phyloP scores from a whole-genome alignment of 2,113 vertebrate genomes.

The Corynorhinus townsendii region DNA sequence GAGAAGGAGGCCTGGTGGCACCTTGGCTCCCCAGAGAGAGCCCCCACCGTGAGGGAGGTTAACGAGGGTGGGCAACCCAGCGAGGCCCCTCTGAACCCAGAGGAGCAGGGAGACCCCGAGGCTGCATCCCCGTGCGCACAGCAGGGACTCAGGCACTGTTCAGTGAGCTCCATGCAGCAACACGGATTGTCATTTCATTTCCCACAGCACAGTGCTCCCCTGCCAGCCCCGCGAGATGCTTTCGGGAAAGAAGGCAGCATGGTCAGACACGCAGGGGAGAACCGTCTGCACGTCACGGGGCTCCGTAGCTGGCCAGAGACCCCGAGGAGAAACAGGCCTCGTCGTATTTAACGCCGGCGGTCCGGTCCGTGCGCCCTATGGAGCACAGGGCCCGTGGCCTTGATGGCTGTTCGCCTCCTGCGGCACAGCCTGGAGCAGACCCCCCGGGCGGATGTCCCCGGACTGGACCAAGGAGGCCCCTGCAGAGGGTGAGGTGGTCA shows the following conservation, averaged over 20 bases:
- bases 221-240: neutral
- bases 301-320: neutral
- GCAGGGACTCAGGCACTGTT: neutral
- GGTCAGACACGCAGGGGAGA: neutral
- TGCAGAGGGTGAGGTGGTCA: neutral
- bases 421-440: rapidly evolving
- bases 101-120: neutral
- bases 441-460: neutral
- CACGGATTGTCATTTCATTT: neutral
- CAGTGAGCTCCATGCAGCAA: neutral
- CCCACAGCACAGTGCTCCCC: neutral
- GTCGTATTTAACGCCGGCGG: neutral
- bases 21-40: neutral
- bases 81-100: neutral
- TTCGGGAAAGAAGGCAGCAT: neutral
- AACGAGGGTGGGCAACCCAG: neutral
- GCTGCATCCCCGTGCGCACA: rapidly evolving
- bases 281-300: neutral
- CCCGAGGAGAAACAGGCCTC: neutral
- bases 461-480: neutral
- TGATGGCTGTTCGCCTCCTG: neutral
- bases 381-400: neutral
- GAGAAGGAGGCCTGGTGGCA: neutral
- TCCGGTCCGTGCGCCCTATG: rapidly evolving
- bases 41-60: neutral